These are phyloP conservation scores for Papilio machaon DNA, from an alignment of 1,140 invertebrate species.

Conservation along the genomic window DNA sequence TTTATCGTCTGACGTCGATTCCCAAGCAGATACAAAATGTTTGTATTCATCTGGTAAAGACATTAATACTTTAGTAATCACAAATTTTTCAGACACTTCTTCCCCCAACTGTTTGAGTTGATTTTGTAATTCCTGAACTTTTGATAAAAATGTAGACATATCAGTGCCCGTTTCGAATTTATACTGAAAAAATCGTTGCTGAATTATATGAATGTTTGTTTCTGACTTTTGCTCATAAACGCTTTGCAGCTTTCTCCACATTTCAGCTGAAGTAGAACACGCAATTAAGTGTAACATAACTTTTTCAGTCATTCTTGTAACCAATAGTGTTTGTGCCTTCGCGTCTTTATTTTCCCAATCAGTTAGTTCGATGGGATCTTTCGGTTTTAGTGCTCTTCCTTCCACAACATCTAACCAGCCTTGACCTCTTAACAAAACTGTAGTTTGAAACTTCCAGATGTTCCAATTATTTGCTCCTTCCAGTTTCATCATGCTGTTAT, in stretches of 20 bases:
- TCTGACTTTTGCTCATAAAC: conserved; percentile 65
- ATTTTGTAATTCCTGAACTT: conserved; percentile 51
- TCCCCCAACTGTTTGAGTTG: conserved; percentile 54
- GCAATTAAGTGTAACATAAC: conserved; percentile 60
- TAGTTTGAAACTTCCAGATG: conserved; percentile 45
- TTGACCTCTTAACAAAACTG: conserved; percentile 41
- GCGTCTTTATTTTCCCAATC: conserved; percentile 44
- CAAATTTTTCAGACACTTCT: conserved; percentile 50
- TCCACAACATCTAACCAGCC: conserved; percentile 35
- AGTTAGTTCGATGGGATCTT: conserved; percentile 26
- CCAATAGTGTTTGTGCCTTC: conserved; percentile 49
- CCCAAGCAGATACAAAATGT: conserved; percentile 51
- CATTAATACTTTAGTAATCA: conserved; percentile 53
- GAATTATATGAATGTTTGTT: conserved; percentile 58
- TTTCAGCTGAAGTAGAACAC: conserved; percentile 56
- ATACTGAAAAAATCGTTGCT: conserved; percentile 59
- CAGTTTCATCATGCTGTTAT: conserved; percentile 36
- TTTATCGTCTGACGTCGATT: conserved; percentile 41
- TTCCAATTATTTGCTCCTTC: conserved; percentile 43
- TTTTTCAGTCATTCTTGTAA: conserved; percentile 52
- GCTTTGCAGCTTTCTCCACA: conserved; percentile 58
- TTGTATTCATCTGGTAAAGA: conserved; percentile 54
- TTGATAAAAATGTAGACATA: conserved; percentile 48
- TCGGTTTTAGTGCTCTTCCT: conserved; percentile 36
- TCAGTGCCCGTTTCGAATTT: conserved; percentile 39